Evolutionary conservation across 2,797 vertebrate species (phyloP), one percentile per base, ranked within the genome.

Genomic region (Trachops cirrhosus): DNA sequence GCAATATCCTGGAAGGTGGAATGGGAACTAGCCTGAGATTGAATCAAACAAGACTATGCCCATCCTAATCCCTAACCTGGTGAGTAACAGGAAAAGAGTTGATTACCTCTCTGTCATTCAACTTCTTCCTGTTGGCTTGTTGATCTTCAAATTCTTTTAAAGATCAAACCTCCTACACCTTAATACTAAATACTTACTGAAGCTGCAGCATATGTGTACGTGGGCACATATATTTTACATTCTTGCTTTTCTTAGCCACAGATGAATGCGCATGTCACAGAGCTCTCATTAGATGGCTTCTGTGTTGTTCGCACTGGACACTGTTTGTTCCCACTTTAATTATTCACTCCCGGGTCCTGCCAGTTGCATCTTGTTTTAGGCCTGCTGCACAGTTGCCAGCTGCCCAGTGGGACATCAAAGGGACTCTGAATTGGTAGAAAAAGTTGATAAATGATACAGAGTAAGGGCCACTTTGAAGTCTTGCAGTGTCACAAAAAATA

Each of bases 391-490:
- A 71, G 19, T 57, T 93, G 82, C 95, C 86, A 83, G 19, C n/a
- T 90, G 48, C 95, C 91, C 96, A 64, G 70, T 77, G 62, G 86
- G 93, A 96, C 54, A 89, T 85, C 71, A 91, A 67, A 86, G 48
- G 41, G 83, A 95, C 79, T 87, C 18, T 89, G 92, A 97, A 85
- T 91, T 87, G 75, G 39, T 22, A 79, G 67, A 37, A 85, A 96
- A 82, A 91, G 70, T 96, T 96, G 95, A 97, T 96, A 97, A 97
- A 96, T 82, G 79, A 89, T 80, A 96, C 1, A 0, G 52, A 86
- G 26, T 71, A 48, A 92, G 86, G 82, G 54, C 29, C 67, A 93
- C 95, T 97, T 96, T 96, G 96, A 97, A 96, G 96, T 95, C 68
- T 68, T 94, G 46, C 57, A 39, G 82, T 73, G 93, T 97, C 89